Base-by-base conservation (phyloP, 2,797 vertebrate genomes). In the Micromesistius poutassou region DNA sequence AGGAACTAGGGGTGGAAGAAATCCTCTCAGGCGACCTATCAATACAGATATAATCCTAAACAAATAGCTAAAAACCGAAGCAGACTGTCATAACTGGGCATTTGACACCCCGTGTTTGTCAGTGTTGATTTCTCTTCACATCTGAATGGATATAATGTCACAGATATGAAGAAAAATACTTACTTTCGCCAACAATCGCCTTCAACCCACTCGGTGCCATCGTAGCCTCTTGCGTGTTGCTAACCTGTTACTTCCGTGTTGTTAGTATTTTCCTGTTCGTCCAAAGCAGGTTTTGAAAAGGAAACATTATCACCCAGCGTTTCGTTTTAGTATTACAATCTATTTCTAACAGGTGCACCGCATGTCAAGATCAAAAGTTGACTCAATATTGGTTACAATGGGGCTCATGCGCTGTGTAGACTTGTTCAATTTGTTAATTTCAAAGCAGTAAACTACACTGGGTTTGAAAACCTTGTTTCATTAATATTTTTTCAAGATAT, bases 141-240 rank as follows among this genome's bases (percentile, higher is more conserved):
- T 25, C 0, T 35, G 2, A 75, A 66, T 66, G 0, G 2, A 73
- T 4, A 38, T 0, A 1, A 35, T 14, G 36, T 30, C 6, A 19
- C 14, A 7, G 14, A 38, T 13, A 6, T 38, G 4, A 16, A 76
- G 0, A 14, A 66, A 2, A 55, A 0, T 71, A 93, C 94, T 94
- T 93, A 95, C 94, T 95, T 77, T 95, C 94, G 68, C 93, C 93
- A 0, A 94, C 94, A 50, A 95, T 80, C 77, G 93, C 91, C 82
- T 95, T 95, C 75, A 95, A 87, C 75, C 94, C 94, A 84, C 82
- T 91, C 80, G 94, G 93, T 90, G 94, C 94, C 94, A 95, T 95
- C 87, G 94, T 93, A 81, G 87, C 87, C 36, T 85, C 55, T 62
- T 68, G 87, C 81, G 89, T 87, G 78, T 76, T 75, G 79, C 83